Conservation (phyloP, 1,140 invertebrate genomes). For the Ladona fulva region DNA sequence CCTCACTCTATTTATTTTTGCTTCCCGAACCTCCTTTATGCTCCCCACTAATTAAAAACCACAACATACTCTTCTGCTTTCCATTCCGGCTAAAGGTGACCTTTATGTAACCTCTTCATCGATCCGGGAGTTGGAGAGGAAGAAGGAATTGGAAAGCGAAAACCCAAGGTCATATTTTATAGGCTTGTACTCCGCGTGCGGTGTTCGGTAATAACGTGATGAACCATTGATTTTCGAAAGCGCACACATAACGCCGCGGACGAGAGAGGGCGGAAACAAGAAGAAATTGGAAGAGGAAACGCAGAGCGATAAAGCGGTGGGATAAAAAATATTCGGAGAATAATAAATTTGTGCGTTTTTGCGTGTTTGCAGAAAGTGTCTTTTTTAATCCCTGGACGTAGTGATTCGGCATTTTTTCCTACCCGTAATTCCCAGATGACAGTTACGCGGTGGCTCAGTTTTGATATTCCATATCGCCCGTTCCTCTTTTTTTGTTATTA, state of each 20-base stretch:
- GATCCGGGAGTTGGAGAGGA: background rate
- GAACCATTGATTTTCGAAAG: background rate
- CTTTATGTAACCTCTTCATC: background rate
- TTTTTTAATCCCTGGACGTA: too few relatives aligned
- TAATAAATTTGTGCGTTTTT: background rate
- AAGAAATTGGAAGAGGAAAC: background rate
- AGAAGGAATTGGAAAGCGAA: conserved; percentile 1
- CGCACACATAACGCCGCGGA: background rate
- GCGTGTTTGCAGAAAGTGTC: too few relatives aligned
- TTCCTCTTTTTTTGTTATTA: background rate
- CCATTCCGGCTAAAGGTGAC: background rate
- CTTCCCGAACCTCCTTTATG: background rate
- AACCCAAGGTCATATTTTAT: conserved; percentile 10
- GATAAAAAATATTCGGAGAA: background rate
- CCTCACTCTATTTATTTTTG: background rate
- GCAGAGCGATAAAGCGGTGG: background rate
- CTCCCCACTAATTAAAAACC: background rate
- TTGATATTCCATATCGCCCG: background rate
- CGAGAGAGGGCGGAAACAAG: background rate
- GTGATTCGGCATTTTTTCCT: background rate
- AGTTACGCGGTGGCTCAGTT: background rate
- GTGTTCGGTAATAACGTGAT: conserved; percentile 5
- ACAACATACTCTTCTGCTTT: background rate
- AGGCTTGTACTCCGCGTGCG: background rate
- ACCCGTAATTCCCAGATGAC: background rate